Percentiles rank a stretch among this genome's conserved stretches.
These are phyloP conservation scores for Anguilla marmorata DNA, from an alignment of 2,797 vertebrate species.

Conservation along the genomic window DNA sequence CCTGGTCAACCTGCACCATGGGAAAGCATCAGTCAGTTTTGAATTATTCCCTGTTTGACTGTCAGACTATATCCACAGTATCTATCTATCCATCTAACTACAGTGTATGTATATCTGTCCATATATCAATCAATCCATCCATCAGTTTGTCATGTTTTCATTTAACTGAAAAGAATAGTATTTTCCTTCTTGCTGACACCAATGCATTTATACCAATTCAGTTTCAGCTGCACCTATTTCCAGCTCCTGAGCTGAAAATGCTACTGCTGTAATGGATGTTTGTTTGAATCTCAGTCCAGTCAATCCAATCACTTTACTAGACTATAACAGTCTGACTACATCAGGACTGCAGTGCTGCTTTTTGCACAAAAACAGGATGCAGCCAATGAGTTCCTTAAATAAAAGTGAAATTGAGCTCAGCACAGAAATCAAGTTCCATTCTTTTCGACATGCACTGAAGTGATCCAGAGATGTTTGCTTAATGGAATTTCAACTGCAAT, in stretches of 20 bases:
- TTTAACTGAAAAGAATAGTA: background rate
- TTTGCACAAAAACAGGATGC: constrained; percentile 35
- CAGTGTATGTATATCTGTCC: background rate
- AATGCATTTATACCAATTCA: background rate
- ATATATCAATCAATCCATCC: background rate
- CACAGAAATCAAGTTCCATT: background rate
- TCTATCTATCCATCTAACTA: background rate
- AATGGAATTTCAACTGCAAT: background rate
- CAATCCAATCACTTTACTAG: constrained; percentile 20
- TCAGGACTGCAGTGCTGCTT: background rate
- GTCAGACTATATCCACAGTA: background rate
- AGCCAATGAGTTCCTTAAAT: constrained; percentile 19
- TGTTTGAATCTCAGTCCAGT: constrained; percentile 6
- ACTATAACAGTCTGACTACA: constrained; percentile 3
- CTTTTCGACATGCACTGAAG: background rate
- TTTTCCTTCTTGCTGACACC: background rate
- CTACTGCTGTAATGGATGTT: background rate
- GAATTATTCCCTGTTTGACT: background rate
- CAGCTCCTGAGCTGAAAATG: background rate
- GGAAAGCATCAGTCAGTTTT: background rate
- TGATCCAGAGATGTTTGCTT: constrained; percentile 23
- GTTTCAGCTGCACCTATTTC: background rate
- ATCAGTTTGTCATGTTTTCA: background rate
- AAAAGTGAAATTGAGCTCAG: constrained; percentile 31
- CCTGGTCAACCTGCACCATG: background rate